Conservation (phyloP, 2,113 vertebrate species). For the Clarias magur region DNA sequence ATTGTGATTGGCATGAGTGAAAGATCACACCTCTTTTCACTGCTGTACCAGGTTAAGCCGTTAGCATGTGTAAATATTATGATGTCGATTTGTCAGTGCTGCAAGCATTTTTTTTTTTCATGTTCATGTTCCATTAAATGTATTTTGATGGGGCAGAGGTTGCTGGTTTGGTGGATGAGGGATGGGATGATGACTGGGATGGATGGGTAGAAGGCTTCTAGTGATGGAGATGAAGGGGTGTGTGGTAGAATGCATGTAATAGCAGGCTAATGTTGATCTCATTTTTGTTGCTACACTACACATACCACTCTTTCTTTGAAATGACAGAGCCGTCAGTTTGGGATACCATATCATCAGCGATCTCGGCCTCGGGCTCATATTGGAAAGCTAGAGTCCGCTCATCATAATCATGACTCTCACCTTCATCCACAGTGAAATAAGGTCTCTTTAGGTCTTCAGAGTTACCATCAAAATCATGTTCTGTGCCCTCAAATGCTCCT, state of each 20-base stretch:
- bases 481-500: slow-evolving; percentile 70
- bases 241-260: slow-evolving; percentile 58
- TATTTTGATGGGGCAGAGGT: slow-evolving; percentile 56
- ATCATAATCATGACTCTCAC: slow-evolving; percentile 84
- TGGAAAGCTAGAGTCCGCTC: slow-evolving; percentile 95
- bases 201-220: slow-evolving; percentile 43
- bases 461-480: slow-evolving; percentile 82
- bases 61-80: slow-evolving; percentile 57
- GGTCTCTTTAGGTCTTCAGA: slow-evolving; percentile 93
- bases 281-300: slow-evolving; percentile 74
- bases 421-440: slow-evolving; percentile 96
- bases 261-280: slow-evolving; percentile 54
- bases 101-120: slow-evolving; percentile 61
- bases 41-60: slow-evolving; percentile 59
- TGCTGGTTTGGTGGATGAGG: slow-evolving; percentile 33
- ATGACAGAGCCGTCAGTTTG: slow-evolving; percentile 98
- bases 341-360: slow-evolving; percentile 95
- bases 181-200: slow-evolving; percentile 38
- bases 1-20: slow-evolving; percentile 52
- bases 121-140: slow-evolving; percentile 60
- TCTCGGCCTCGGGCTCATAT: slow-evolving; percentile 91
- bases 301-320: slow-evolving; percentile 99
- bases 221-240: slow-evolving; percentile 52
- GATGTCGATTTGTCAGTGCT: slow-evolving; percentile 56
- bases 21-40: slow-evolving; percentile 58